Percentiles rank a stretch among this genome's conserved stretches.
These are phyloP conservation scores for Corythoichthys intestinalis DNA, from an alignment of 2,113 vertebrate species.

Conservation along the genomic window DNA sequence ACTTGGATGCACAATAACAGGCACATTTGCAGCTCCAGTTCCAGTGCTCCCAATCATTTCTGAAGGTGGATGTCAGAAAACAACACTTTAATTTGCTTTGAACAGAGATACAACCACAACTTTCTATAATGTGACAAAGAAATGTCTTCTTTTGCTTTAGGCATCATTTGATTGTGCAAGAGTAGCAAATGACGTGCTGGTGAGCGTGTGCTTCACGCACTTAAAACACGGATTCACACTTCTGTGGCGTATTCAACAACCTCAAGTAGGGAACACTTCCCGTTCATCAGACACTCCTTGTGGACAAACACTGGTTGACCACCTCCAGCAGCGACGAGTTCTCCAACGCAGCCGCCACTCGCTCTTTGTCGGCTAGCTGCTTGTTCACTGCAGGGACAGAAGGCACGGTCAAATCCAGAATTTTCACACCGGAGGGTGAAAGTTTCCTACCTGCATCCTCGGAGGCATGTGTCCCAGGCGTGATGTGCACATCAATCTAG, in stretches of 20 bases:
- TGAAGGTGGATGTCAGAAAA: background rate
- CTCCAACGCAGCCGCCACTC: slow-evolving; percentile 93
- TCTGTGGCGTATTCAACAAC: background rate
- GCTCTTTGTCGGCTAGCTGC: slow-evolving; percentile 94
- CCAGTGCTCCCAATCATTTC: background rate
- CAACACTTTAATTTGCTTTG: background rate
- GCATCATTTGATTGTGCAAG: background rate
- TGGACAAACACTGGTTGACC: slow-evolving; percentile 92
- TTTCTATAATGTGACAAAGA: background rate
- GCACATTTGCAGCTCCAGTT: background rate
- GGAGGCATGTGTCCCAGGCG: slow-evolving; percentile 88
- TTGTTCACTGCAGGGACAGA: slow-evolving; percentile 83
- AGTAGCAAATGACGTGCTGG: background rate
- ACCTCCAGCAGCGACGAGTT: slow-evolving; percentile 93
- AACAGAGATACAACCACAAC: no score
- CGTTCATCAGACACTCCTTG: slow-evolving; percentile 54
- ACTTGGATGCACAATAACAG: background rate
- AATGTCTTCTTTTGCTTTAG: background rate
- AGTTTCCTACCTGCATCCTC: slow-evolving; percentile 84
- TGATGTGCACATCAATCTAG: slow-evolving; percentile 94
- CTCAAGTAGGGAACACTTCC: background rate
- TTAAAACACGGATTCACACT: background rate
- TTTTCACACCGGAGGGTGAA: no score
- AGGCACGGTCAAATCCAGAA: background rate
- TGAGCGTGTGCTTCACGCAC: background rate